Conservation (phyloP, 2,113 vertebrate genomes). For the Cyanoramphus novaezelandiae region DNA sequence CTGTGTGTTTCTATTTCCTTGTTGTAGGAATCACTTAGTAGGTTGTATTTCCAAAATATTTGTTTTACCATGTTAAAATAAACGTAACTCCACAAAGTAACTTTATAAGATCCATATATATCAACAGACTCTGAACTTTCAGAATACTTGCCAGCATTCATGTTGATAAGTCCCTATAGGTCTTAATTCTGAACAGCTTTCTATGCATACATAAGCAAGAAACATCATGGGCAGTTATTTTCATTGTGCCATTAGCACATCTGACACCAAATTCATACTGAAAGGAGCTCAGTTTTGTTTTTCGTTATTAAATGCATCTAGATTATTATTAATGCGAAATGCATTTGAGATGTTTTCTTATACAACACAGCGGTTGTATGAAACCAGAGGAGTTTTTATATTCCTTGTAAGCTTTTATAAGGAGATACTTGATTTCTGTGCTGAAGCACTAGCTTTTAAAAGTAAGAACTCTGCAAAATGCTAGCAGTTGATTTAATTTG, state of each 20-base stretch:
- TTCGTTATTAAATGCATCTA: not conserved
- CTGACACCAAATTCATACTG: not conserved
- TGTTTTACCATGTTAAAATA: not conserved
- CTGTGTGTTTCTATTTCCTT: not conserved
- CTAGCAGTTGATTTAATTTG: constrained; percentile 28
- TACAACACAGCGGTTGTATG: not conserved
- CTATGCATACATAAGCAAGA: not conserved
- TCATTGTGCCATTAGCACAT: not conserved
- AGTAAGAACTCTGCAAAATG: not conserved
- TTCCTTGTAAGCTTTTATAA: not conserved
- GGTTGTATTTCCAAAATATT: not conserved
- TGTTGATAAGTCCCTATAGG: not conserved
- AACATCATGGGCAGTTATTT: not conserved
- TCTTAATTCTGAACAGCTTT: not conserved
- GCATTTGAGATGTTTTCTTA: not conserved
- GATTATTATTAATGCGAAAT: not conserved
- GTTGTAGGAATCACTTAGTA: not conserved
- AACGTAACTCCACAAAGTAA: not conserved
- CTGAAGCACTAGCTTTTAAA: not conserved
- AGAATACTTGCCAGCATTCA: not conserved
- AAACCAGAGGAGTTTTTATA: not conserved
- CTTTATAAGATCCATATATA: not conserved
- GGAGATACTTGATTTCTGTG: not conserved
- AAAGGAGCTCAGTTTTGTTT: not conserved
- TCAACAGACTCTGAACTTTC: not conserved